Conservation (phyloP, 2,113 vertebrate genomes). For the Calidris pugnax region DNA sequence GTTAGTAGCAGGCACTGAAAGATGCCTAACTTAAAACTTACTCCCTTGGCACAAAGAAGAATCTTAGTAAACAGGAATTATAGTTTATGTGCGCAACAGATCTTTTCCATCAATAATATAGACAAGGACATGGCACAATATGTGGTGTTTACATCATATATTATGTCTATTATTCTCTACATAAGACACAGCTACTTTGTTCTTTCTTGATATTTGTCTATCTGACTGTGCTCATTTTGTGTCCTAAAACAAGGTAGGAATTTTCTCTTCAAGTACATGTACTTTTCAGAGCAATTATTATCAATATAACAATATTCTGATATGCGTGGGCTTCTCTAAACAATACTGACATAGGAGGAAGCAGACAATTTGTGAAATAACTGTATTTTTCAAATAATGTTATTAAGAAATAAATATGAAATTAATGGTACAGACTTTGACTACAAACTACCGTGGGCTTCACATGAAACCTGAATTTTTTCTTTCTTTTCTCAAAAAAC, state of each 20-base stretch:
- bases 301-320: not conserved
- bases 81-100: not conserved
- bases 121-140: not conserved
- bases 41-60: not conserved
- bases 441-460: not conserved
- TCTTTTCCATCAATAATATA: not conserved
- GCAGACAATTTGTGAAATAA: not conserved
- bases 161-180: not conserved
- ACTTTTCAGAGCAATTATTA: not conserved
- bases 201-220: not conserved
- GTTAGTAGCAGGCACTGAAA: not conserved
- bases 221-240: not conserved
- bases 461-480: not conserved
- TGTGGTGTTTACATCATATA: not conserved
- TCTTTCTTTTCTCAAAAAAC: not conserved
- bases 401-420: not conserved
- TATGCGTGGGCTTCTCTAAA: not conserved
- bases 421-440: not conserved
- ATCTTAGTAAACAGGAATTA: not conserved
- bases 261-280: not conserved
- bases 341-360: not conserved
- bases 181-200: not conserved
- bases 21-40: not conserved
- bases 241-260: not conserved
- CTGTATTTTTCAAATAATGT: not conserved